phyloP scores from a whole-genome alignment of 2,888 invertebrate genomes.

The Microctonus brassicae region DNA sequence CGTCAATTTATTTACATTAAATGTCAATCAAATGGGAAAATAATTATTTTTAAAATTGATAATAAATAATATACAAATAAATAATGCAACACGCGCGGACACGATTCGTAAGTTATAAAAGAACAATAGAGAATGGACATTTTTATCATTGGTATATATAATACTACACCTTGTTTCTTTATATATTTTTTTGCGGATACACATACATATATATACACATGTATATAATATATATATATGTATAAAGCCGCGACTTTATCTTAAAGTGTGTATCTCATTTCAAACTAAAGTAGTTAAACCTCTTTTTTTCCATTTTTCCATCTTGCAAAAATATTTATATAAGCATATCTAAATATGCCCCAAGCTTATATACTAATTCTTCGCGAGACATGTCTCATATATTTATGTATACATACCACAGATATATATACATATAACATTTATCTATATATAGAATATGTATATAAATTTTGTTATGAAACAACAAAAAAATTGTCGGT shows the following conservation, averaged over 20 bases:
- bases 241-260: conserved; percentile 18
- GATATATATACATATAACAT: too few species aligned
- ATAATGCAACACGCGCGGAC: background rate
- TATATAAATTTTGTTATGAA: too few species aligned
- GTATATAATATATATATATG: too few species aligned
- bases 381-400: conserved; percentile 17
- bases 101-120: background rate
- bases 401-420: background rate
- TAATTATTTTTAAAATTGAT: too few species aligned
- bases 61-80: background rate
- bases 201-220: background rate
- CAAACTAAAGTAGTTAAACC: conserved; percentile 29
- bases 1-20: too few species aligned
- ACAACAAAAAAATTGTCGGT: too few species aligned
- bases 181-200: background rate
- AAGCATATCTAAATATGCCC: background rate
- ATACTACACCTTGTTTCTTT: background rate
- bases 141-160: too few species aligned
- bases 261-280: conserved; percentile 21
- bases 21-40: too few species aligned
- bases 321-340: conserved; percentile 10
- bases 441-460: too few species aligned
- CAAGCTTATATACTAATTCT: background rate
- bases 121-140: conserved; percentile 1
- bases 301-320: background rate